These are phyloP conservation scores for Strigamia transsilvanica DNA, from an alignment of 2,888 invertebrate species.

Conservation along the genomic window DNA sequence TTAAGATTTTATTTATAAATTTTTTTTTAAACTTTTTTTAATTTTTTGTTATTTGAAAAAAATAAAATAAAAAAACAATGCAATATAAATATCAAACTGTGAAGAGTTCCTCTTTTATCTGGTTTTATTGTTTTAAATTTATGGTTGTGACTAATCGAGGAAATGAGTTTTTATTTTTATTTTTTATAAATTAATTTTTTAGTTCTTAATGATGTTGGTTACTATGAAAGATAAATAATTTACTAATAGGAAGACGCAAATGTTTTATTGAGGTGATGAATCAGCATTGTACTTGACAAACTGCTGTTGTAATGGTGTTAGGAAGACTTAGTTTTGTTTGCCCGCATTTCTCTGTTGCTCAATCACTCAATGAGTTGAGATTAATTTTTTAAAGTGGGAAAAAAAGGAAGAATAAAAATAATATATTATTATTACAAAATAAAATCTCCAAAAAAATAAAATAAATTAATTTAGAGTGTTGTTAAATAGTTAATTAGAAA, in stretches of 20 bases:
- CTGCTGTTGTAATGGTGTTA: conserved; percentile 36
- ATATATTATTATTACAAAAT: background rate
- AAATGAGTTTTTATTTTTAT: background rate
- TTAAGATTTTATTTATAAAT: background rate
- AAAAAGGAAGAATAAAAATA: background rate
- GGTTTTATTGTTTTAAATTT: conserved; percentile 4
- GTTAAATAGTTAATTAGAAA: conserved; percentile 3
- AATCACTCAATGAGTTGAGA: conserved; percentile 39
- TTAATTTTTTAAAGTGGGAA: conserved; percentile 3
- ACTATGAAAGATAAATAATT: background rate
- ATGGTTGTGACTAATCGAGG: background rate
- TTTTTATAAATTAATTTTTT: background rate
- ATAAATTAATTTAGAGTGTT: background rate
- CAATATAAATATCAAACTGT: conserved; percentile 39
- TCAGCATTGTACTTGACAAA: conserved; percentile 19
- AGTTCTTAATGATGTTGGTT: background rate
- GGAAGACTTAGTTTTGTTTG: conserved; percentile 35
- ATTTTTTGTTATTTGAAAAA: background rate
- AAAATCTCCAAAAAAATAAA: background rate
- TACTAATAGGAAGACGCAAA: background rate
- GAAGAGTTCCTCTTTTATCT: conserved; percentile 23
- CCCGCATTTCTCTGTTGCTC: conserved; percentile 47
- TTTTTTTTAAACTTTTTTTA: background rate
- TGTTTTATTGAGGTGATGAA: background rate
- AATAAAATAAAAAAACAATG: background rate